Conservation (phyloP, 2,113 vertebrate species). For the Polypterus bichir region DNA sequence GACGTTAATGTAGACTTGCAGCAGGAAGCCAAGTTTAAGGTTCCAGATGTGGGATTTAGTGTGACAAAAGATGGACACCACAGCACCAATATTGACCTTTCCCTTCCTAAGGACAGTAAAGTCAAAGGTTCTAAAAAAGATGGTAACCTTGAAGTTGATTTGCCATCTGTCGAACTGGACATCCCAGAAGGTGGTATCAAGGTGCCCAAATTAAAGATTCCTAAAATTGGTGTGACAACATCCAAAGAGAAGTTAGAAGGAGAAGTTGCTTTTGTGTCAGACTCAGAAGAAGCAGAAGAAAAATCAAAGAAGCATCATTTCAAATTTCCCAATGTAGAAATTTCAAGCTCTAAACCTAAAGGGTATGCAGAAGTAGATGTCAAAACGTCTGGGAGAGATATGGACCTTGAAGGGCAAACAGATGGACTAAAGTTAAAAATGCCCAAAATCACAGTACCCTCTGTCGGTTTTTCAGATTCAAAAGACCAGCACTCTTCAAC, state of each 20-base stretch:
- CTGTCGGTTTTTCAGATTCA: slow-evolving; percentile 4
- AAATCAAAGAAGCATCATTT: slow-evolving; percentile 5
- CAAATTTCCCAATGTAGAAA: slow-evolving; percentile 35
- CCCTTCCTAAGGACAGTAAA: not conserved
- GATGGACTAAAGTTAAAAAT: slow-evolving; percentile 10
- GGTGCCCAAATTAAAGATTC: slow-evolving; percentile 25
- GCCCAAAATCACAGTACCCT: slow-evolving; percentile 14
- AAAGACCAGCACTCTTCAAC: slow-evolving; percentile 15
- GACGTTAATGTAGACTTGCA: slow-evolving; percentile 11
- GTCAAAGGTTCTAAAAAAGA: not conserved
- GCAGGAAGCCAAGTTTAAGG: slow-evolving; percentile 22
- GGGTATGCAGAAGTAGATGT: slow-evolving; percentile 28
- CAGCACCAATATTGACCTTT: not conserved
- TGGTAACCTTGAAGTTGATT: slow-evolving; percentile 3
- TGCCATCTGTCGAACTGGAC: slow-evolving; percentile 13
- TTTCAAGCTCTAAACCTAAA: slow-evolving; percentile 31
- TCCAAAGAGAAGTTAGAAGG: not conserved
- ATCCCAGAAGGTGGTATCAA: slow-evolving; percentile 15
- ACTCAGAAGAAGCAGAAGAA: not conserved
- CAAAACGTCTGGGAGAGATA: slow-evolving; percentile 7
- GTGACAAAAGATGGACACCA: not conserved
- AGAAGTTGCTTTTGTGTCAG: not conserved
- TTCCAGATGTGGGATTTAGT: slow-evolving; percentile 29
- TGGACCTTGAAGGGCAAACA: slow-evolving; percentile 19
- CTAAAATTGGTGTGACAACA: slow-evolving; percentile 1